Base-by-base conservation (phyloP, 2,113 vertebrate genomes). In the Ardeotis arabs region DNA sequence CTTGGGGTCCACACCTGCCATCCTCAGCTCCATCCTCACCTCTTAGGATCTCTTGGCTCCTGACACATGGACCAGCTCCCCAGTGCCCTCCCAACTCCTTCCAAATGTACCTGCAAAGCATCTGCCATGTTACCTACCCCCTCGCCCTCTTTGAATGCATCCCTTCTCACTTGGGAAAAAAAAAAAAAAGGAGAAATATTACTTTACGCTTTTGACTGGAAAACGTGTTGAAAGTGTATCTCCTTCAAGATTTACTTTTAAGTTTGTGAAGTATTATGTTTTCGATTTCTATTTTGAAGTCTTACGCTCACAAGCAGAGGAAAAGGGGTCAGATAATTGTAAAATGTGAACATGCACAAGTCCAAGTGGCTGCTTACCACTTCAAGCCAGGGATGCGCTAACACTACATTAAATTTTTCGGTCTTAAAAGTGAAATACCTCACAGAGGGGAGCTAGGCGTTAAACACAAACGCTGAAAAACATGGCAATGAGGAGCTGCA, bases 131-230 rank as follows among this genome's bases (percentile, higher is more conserved):
- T 6, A 49, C 18, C 44, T 4, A 19, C 18, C 10, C 44, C 18
- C 16, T 69, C 0, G 0, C 4, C 10, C 23, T 7, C 19, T 17
- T 3, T 17, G 3, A 19, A 53, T 4, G 2, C 10, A 28, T 7
- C 27, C 37, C 75, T 27, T 58, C 45, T 56, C 17, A 27, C 12
- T 2, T 10, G 24, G 39, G 41, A 41, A 41, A 14, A 29, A 53
- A 49, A 64, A 56, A 8, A 67, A 58, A 50, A 50, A 52, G 4
- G 33, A 31, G 8, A 80, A 89, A 23, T 17, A 64, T 7, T 62
- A 60, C 24, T 27, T 50, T 23, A 49, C 45, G 28, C 6, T 19
- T 64, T 50, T 28, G 11, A 52, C 0, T 8, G 15, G 52, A 74
- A 74, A 87, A 59, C 5, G 19, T 0, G 5, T 9, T 49, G 47